A percentile compares a stretch with the other conserved stretches of the same genome.
These are phyloP conservation scores for Cichladusa arquata DNA, from an alignment of 2,113 vertebrate species.

Conservation along the genomic window DNA sequence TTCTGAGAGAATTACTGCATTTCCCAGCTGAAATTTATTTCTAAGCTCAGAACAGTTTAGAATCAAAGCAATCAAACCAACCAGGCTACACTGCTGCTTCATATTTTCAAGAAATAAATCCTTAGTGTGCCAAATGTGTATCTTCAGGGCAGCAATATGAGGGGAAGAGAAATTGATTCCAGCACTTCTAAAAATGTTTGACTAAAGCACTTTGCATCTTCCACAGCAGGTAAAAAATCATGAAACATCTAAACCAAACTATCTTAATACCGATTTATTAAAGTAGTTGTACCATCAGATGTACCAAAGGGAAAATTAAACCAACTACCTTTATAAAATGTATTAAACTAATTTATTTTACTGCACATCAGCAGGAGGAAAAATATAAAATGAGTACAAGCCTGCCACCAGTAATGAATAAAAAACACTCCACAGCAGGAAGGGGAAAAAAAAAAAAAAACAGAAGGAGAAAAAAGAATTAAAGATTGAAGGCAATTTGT, in stretches of 20 bases:
- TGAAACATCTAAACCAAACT: slow-evolving; percentile 43
- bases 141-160: background rate
- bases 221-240: slow-evolving; percentile 57
- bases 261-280: slow-evolving; percentile 59
- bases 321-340: slow-evolving; percentile 64
- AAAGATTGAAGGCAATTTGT: background rate
- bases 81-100: background rate
- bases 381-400: slow-evolving; percentile 50
- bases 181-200: slow-evolving; percentile 42
- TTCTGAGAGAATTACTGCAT: background rate
- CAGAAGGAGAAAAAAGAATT: background rate
- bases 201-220: background rate
- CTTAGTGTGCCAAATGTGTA: slow-evolving; percentile 15
- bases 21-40: slow-evolving; percentile 33
- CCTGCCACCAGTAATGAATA: slow-evolving; percentile 37
- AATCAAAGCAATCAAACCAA: slow-evolving; percentile 28
- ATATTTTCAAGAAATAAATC: slow-evolving; percentile 34
- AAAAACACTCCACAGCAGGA: slow-evolving; percentile 42
- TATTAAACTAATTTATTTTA: slow-evolving; percentile 72
- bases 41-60: slow-evolving; percentile 10
- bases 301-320: slow-evolving; percentile 57
- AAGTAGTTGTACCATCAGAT: slow-evolving; percentile 50
- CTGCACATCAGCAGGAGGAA: slow-evolving; percentile 58
- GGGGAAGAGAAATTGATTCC: background rate
- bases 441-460: slow-evolving; percentile 31